phyloP scores from a whole-genome alignment of 2,113 vertebrate genomes.

The Zosterops pallidus region DNA sequence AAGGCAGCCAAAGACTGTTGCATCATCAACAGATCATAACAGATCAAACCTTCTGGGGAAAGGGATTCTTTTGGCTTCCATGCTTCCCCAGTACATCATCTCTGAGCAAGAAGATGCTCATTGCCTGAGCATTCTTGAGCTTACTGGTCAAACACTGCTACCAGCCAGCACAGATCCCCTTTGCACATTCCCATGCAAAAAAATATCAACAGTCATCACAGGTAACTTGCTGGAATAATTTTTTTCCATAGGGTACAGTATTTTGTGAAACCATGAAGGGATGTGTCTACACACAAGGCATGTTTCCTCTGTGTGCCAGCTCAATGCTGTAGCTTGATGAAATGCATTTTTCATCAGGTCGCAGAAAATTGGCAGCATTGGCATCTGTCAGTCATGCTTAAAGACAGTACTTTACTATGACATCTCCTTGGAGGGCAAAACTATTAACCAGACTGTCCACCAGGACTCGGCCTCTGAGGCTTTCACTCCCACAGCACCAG shows the following conservation, averaged over 20 bases:
- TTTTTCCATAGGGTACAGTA: neutral
- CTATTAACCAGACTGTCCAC: neutral
- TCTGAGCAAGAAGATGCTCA: neutral
- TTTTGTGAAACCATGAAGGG: neutral
- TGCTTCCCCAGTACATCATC: neutral
- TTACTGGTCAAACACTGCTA: neutral
- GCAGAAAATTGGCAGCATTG: neutral
- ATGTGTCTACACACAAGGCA: neutral
- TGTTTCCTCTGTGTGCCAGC: neutral
- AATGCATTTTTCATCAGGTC: conserved; percentile 4
- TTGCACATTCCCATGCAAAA: neutral
- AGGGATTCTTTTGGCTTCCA: neutral
- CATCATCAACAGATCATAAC: neutral
- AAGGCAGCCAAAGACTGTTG: neutral
- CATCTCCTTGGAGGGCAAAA: neutral
- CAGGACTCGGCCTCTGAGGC: neutral
- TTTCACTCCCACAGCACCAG: neutral
- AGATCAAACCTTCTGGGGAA: neutral
- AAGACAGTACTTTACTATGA: neutral
- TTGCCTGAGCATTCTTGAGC: neutral
- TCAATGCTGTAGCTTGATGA: neutral
- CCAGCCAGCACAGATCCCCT: neutral
- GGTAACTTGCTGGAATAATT: neutral
- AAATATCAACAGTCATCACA: neutral
- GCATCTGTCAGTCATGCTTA: neutral